Base-by-base conservation (phyloP, 2,797 vertebrate species). In the Pangasius macronema region DNA sequence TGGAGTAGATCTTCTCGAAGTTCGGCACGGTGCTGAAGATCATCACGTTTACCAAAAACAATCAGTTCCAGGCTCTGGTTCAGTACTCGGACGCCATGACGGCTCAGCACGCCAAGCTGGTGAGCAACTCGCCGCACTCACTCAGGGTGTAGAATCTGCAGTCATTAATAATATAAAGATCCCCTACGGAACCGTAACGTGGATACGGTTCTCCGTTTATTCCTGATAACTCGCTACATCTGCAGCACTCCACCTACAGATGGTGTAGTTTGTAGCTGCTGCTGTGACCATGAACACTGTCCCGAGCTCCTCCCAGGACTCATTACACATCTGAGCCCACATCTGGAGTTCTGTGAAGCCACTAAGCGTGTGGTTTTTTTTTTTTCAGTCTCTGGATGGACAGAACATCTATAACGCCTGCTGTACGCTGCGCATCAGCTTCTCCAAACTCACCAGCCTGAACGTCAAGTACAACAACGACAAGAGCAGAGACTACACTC, bases 361-460 rank as follows among this genome's bases (percentile, higher is more conserved):
- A 2, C 6, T 70, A 39, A 36, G 6, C 14, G 3, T n/a, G 27
- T 53, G 8, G 5, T 53, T 4, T n/a, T 3, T 33, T 5, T 36
- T 6, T 11, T 7, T 33, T 1, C 90, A 99, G 98, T 97, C 98
- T 70, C 94, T 99, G 51, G 99, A 99, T n/a, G 98, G 99, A 3
- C 99, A 99, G 94, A 99, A 99, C 92, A 99, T 99, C 94, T 99
- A 99, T 95, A 99, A 99, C 0, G 98, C 98, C 85, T 99, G 98
- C 92, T 99, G 99, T 87, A 99, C 99, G 0, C 95, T 99, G 92
- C 97, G 98, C 91, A 98, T 99, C 27, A 98, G 98, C 91, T 99
- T 99, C 93, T 99, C 98, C 55, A 99, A 99, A 91, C 97, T 99
- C 88, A 99, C 98, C 0, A 99, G 97, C 92, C 97, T 99, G 87